Base-by-base conservation (phyloP, 2,888 invertebrate species). In the Celastrina argiolus region DNA sequence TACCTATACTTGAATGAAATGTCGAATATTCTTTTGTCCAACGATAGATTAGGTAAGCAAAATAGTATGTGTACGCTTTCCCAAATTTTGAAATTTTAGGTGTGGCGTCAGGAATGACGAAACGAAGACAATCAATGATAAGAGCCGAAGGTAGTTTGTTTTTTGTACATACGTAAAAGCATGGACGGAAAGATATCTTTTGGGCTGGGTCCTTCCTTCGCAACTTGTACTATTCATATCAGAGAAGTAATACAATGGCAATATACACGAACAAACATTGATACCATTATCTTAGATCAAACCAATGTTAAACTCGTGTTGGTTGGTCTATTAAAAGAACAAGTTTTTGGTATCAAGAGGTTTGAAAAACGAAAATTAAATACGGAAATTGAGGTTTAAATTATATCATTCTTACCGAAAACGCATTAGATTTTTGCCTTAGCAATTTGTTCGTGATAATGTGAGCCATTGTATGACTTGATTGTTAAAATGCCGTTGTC, bases 81-180 rank as follows among this genome's bases (percentile, higher is more conserved):
- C 22, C 51, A 26, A 51, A 26, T 22, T 51, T 51, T 51, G 1
- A 51, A 22, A 51, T 61, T 61, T 61, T 61, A 61, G 61, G 61
- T 61, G 61, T 36, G 61, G 61, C 36, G 61, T 61, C 39, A 39
- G 26, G 39, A 61, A 61, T 39, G 6, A 61, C 61, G 12, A 59
- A 59, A 39, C 12, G 61, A 14, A 36, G 18, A 31, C n/a, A 31
- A 14, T 36, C 36, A 28, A 18, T 18, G 34, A 18, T 61, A 36
- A 61, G 6, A 31, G 12, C 8, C 10, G 22, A 36, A 51, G 36
- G 61, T 41, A 36, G 31, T 31, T 16, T 41, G 42, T 7, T 58
- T 5, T 39, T 39, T 41, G 8, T 31, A n/a, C n/a, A 14, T 56
- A 8, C 31, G 22, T 65, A 14, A 5, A 41, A 12, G 28, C 65